These are phyloP conservation scores for Hippoglossus hippoglossus DNA, from an alignment of 2,797 vertebrate species.

Conservation along the genomic window DNA sequence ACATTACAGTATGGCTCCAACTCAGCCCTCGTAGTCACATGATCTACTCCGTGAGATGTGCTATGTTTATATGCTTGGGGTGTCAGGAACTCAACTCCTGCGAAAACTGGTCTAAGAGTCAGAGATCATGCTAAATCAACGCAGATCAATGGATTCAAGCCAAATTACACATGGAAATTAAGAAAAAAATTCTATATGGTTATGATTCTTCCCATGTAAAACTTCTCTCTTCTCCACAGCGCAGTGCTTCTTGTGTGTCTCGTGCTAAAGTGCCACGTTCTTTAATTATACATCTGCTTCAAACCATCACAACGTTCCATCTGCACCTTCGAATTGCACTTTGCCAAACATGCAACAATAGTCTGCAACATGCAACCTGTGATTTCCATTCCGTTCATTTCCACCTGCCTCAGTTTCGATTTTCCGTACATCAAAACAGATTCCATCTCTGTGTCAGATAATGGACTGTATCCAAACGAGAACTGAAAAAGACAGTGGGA, in stretches of 20 bases:
- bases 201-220: neutral
- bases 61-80: neutral
- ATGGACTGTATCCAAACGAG: neutral
- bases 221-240: neutral
- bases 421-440: neutral
- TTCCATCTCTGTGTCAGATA: conserved; percentile 1
- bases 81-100: too few species aligned
- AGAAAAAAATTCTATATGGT: neutral
- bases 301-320: neutral
- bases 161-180: neutral
- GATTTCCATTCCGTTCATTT: neutral
- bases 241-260: neutral
- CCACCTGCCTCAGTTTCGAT: neutral
- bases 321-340: neutral
- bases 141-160: neutral
- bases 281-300: conserved; percentile 1
- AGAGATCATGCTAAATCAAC: too few species aligned
- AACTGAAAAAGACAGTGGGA: neutral
- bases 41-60: neutral
- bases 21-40: neutral
- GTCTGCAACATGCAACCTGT: neutral
- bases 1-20: conserved; percentile 13
- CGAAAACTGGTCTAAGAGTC: too few species aligned
- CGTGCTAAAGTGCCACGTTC: neutral
- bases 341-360: neutral